Base-by-base conservation (phyloP, 1,140 invertebrate species). In the Carcinoscorpius rotundicauda region DNA sequence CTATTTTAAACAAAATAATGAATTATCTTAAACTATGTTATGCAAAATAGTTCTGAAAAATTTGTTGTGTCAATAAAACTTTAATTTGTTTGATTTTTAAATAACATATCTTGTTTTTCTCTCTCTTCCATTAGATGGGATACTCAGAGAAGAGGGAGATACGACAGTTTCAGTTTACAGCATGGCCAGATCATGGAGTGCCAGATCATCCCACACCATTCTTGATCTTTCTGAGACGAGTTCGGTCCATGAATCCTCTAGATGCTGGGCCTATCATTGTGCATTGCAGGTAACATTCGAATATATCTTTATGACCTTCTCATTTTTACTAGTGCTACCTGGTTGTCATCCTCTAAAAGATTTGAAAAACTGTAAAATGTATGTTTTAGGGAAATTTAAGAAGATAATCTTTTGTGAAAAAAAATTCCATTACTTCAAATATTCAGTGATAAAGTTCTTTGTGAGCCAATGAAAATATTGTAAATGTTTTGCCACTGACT, bases 161-260 rank as follows among this genome's bases (percentile, higher is more conserved):
- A n/a, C 93, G 95, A 70, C 97, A 99, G 76, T 82, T 98, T 63
- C 97, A 99, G 77, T 99, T 98, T 74, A 99, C 97, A 0, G 95
- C 95, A 3, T 99, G 97, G 97, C 97, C 97, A 0, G 97, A 99
- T 78, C 97, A 99, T 75, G 97, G 96, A 1, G 94, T 69, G 49
- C 97, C 96, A 3, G 95, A 98, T 75, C 94, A 98, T 79, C 94
- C 97, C 0, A 97, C 97, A 3, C 95, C 97, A 0, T 97, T 99
- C 79, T 80, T 99, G 55, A 95, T 97, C 80, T 99, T 99, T 79
- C 81, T 99, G 69, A 84, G 92, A 57, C 83, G 97, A 61, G 94
- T 99, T 3, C 87, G 90, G 69, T 85, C 85, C 49, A 78, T 95
- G 63, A 98, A 97, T 73, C 89, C 92, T 5, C 79, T 85, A 0